Evolutionary conservation across 2,797 vertebrate genomes (phyloP).

Genomic region (Myotis daubentonii): DNA sequence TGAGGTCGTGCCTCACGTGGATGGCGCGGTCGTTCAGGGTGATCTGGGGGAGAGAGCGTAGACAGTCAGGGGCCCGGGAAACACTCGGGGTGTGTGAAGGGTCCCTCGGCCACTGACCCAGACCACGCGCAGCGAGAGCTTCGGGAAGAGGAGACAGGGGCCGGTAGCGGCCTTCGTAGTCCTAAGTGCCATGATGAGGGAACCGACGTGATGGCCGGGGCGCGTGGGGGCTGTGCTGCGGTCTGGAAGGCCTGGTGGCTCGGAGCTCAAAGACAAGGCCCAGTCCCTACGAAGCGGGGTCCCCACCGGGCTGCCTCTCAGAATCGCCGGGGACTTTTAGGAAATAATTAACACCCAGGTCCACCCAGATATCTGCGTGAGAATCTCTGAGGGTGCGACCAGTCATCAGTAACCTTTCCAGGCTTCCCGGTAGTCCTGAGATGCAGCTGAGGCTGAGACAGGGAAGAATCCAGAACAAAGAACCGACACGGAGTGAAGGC

Average conservation of each 20-base stretch:
- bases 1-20: conserved; percentile 87
- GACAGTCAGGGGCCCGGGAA: not conserved
- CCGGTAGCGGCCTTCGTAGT: not conserved
- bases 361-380: not conserved
- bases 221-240: not conserved
- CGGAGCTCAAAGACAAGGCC: not conserved
- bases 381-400: not conserved
- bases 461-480: not conserved
- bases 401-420: not conserved
- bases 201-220: not conserved
- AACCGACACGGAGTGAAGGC: accelerated
- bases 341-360: not conserved
- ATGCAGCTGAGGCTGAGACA: not conserved
- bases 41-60: conserved; percentile 84
- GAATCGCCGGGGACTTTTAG: not conserved
- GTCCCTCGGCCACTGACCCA: not conserved
- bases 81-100: not conserved
- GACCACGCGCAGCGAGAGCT: accelerated
- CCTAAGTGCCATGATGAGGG: not conserved
- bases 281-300: not conserved
- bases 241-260: not conserved
- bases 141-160: not conserved
- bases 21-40: conserved; percentile 93
- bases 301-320: not conserved
- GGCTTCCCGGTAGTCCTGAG: not conserved